Evolutionary conservation across 2,797 vertebrate genomes (phyloP), one percentile per base, ranked within the genome.

Genomic region (Enteromius thamalakanensis): DNA sequence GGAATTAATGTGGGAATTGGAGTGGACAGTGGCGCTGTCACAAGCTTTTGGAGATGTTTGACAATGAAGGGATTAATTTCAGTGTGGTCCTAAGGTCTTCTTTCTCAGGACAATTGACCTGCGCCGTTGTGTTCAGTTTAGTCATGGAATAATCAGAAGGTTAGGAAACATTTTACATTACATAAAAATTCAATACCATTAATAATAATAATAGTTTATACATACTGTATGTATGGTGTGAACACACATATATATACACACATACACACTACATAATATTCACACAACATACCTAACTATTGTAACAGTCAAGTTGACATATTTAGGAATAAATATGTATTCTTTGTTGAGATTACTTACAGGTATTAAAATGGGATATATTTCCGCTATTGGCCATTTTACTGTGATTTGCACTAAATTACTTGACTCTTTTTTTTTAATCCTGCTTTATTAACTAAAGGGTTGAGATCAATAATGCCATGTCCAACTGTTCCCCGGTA

Each of bases 11-110:
- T 86, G 76, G 58, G 37, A 53, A 81, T 58, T 77, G 82, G 19
- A 79, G 37, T 60, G 71, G 75, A 80, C 55, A 55, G n/a, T 4
- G 58, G 60, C 83, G 72, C 47, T 80, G 51, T 82, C 71, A 81
- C 62, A 79, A 34, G 4, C 21, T 86, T 11, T 17, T 71, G 76
- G 85, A 88, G 82, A 89, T 89, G 87, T 77, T 87, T 91, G 85
- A 91, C 87, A 90, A 86, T 90, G 85, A 79, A 75, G 87, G 87
- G 90, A 92, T 93, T 92, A 90, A 68, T 79, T 71, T 71, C 74
- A 81, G 83, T 75, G 58, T 65, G 55, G 40, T 51, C 79, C 64
- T 42, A 78, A 87, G 64, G 72, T 86, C 81, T 72, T 62, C 81
- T 85, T 81, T 62, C 32, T 77, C 60, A 80, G 77, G 69, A 89